Conservation (phyloP, 2,113 vertebrate species). For the Seriola rivoliana region DNA sequence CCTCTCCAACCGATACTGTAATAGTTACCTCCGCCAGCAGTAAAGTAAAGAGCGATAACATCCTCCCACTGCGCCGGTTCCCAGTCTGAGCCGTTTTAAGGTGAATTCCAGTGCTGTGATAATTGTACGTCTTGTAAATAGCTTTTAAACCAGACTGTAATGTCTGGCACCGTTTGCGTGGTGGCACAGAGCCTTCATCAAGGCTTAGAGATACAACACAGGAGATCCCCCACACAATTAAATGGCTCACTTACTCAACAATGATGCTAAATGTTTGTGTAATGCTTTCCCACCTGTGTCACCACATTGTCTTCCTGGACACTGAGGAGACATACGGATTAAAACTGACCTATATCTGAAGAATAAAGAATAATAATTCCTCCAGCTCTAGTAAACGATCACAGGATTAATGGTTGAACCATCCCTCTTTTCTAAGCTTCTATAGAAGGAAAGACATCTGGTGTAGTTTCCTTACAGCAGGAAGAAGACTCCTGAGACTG, state of each 20-base stretch:
- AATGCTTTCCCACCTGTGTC: constrained; percentile 18
- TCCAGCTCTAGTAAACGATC: constrained; percentile 29
- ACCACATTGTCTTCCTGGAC: background rate
- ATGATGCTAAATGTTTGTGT: background rate
- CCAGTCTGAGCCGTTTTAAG: background rate
- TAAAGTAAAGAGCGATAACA: constrained; percentile 23
- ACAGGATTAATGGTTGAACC: constrained; percentile 35
- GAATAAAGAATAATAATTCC: constrained; percentile 21
- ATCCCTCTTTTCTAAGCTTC: constrained; percentile 29
- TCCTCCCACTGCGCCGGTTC: constrained; percentile 22
- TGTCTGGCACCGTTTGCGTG: background rate
- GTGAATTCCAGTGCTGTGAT: constrained; percentile 36
- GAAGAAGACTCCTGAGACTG: background rate
- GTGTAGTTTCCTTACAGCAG: constrained; percentile 9
- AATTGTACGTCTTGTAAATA: constrained; percentile 37
- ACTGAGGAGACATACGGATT: background rate
- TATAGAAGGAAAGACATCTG: constrained; percentile 51
- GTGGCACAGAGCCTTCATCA: background rate
- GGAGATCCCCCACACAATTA: constrained; percentile 19
- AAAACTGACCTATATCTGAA: constrained; percentile 27
- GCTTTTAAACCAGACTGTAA: no score
- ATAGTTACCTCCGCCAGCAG: constrained; percentile 7
- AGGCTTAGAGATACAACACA: background rate
- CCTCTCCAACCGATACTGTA: constrained; percentile 23
- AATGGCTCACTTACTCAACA: background rate